These are phyloP conservation scores for Apus apus DNA, from an alignment of 2,113 vertebrate genomes.

Conservation along the genomic window DNA sequence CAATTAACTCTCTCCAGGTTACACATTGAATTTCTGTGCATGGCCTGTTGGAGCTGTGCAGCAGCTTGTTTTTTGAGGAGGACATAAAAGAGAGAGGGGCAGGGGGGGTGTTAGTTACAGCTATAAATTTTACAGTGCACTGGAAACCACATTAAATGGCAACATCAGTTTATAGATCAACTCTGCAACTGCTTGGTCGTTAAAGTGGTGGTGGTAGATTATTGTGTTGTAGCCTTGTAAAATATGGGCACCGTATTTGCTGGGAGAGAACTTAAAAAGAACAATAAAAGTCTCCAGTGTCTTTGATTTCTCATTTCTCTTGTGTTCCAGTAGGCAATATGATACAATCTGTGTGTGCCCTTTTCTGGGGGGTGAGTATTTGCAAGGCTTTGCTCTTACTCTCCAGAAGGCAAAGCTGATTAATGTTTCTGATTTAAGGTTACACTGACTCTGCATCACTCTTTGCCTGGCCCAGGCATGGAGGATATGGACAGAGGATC, in stretches of 20 bases:
- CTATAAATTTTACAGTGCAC: conserved; percentile 72
- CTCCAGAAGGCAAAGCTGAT: background rate
- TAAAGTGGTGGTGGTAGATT: conserved; percentile 48
- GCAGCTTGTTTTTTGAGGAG: conserved; percentile 59
- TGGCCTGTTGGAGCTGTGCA: conserved; percentile 27
- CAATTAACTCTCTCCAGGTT: conserved; percentile 59
- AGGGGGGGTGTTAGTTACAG: conserved; percentile 61
- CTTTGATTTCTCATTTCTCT: conserved; percentile 44
- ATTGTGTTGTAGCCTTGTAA: conserved; percentile 56
- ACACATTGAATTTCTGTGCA: background rate
- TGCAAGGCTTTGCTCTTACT: background rate
- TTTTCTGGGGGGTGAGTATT: background rate
- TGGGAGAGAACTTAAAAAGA: conserved; percentile 52
- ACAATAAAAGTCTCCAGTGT: conserved; percentile 26
- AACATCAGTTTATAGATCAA: conserved; percentile 66
- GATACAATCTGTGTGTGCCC: background rate
- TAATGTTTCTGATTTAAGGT: background rate
- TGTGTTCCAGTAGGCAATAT: background rate
- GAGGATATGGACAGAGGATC: background rate
- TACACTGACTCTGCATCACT: background rate
- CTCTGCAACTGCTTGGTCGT: conserved; percentile 48
- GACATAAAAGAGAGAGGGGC: conserved; percentile 55
- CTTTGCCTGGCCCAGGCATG: background rate
- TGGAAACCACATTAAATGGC: conserved; percentile 75
- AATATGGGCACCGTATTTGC: conserved; percentile 45